Evolutionary conservation across 2,113 vertebrate species (phyloP).

Genomic region (Fulmarus glacialis): DNA sequence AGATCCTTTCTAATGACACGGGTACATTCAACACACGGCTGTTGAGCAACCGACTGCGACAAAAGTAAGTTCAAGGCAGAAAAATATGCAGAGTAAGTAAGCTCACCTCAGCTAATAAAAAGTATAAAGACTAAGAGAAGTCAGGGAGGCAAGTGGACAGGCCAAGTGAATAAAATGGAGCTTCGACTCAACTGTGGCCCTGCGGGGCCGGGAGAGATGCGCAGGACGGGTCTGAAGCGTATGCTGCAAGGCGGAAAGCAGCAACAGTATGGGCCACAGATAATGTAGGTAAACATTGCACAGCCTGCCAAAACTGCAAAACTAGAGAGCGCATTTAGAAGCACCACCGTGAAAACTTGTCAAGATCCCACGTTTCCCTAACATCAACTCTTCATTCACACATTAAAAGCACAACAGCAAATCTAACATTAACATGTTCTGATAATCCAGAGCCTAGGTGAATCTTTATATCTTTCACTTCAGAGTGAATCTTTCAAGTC

Average conservation of each 20-base stretch:
- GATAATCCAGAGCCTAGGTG: neutral
- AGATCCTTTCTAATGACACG: neutral
- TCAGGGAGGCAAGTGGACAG: neutral
- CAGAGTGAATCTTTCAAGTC: neutral
- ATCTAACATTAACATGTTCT: neutral
- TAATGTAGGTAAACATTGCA: neutral
- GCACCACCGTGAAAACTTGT: neutral
- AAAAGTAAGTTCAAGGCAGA: neutral
- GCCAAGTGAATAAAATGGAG: neutral
- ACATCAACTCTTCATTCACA: neutral
- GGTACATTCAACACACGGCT: fast-evolving
- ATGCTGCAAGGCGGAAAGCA: fast-evolving
- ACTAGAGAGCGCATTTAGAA: neutral
- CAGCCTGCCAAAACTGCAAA: neutral
- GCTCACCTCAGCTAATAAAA: neutral
- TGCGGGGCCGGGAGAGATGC: fast-evolving
- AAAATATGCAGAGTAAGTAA: neutral
- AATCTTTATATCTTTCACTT: neutral
- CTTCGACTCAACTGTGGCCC: neutral
- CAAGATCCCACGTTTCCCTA: neutral
- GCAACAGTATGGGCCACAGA: no score
- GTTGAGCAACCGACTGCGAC: neutral
- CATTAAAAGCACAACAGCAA: neutral
- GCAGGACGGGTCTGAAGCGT: fast-evolving
- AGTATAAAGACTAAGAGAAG: neutral